These are phyloP conservation scores for Centropyge bicolor DNA, from an alignment of 2,797 vertebrate species.

Conservation along the genomic window DNA sequence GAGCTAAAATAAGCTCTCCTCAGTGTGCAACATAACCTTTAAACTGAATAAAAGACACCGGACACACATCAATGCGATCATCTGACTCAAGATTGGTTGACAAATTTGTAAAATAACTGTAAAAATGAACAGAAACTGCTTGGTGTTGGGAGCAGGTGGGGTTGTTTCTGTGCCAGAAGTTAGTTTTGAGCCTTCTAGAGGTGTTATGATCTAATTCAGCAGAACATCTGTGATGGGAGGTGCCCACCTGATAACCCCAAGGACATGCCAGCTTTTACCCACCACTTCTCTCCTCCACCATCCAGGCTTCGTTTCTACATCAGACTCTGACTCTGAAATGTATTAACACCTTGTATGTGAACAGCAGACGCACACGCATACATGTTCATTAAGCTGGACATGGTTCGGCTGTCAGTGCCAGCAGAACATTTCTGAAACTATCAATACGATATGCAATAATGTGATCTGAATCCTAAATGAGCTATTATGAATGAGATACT, in stretches of 20 bases:
- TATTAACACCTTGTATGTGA: constrained; percentile 15
- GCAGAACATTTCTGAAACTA: constrained; percentile 10
- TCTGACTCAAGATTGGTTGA: constrained; percentile 2
- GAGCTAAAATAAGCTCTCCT: neutral
- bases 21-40: neutral
- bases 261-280: constrained; percentile 57
- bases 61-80: neutral
- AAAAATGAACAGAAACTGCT: constrained; percentile 9
- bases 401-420: neutral
- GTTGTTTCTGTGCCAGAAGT: constrained; percentile 45
- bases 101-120: constrained; percentile 27
- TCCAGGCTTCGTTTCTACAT: constrained; percentile 37
- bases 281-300: constrained; percentile 30
- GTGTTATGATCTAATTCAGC: constrained; percentile 69
- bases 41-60: neutral
- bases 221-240: constrained; percentile 79
- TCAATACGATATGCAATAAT: neutral
- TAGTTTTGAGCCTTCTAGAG: constrained; percentile 58
- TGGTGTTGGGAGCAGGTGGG: constrained; percentile 38
- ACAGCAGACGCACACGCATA: constrained; percentile 3
- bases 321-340: constrained; percentile 10
- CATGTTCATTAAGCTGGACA: neutral
- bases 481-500: constrained; percentile 25
- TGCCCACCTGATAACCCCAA: constrained; percentile 59
- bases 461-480: constrained; percentile 25